phyloP scores from a whole-genome alignment of 1,140 invertebrate species.

The Nilaparvata lugens region DNA sequence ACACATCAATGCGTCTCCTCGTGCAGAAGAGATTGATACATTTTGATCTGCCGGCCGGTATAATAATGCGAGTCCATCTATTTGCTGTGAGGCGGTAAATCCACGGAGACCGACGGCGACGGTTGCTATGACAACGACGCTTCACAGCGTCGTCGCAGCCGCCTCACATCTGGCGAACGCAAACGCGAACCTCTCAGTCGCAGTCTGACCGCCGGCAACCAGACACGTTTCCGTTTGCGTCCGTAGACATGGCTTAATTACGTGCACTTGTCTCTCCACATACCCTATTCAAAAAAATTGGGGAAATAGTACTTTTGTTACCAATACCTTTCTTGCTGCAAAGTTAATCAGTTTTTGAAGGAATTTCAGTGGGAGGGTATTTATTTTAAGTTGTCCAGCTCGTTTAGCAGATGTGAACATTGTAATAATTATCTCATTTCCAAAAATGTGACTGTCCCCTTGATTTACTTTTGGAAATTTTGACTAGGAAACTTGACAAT shows the following conservation, averaged over 20 bases:
- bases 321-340: no score
- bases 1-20: background rate
- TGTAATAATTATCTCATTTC: no score
- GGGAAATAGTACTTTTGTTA: no score
- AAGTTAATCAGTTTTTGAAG: no score
- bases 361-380: no score
- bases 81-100: background rate
- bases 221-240: background rate
- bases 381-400: no score
- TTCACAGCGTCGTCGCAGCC: background rate
- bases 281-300: no score
- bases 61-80: background rate
- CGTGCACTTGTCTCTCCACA: background rate
- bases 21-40: background rate
- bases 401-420: no score
- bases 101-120: background rate
- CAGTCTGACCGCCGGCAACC: background rate
- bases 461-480: no score
- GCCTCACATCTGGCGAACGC: background rate
- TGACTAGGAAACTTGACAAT: no score
- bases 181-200: background rate
- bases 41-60: background rate
- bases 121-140: background rate
- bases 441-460: no score
- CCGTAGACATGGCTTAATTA: background rate